phyloP scores from a whole-genome alignment of 2,797 vertebrate species.

The Darevskia nairensis region DNA sequence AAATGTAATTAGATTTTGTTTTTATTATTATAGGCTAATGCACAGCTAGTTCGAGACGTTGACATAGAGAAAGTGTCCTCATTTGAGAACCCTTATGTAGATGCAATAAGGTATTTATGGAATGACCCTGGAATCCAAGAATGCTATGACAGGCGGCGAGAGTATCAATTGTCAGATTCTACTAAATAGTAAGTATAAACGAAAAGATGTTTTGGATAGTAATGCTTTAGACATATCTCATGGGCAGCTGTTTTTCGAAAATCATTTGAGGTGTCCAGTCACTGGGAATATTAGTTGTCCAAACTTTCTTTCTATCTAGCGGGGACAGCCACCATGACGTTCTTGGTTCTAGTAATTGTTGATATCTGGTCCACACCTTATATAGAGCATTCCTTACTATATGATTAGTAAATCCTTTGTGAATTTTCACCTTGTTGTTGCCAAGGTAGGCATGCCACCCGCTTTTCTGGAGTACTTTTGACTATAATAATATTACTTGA shows the following conservation, averaged over 20 bases:
- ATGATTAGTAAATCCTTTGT: too few relatives aligned
- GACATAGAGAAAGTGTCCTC: conserved; percentile 90
- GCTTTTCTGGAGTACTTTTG: too few relatives aligned
- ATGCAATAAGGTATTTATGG: conserved; percentile 96
- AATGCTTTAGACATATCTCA: neutral
- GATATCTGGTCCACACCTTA: too few relatives aligned
- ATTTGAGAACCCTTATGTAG: conserved; percentile 90
- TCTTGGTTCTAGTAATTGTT: too few relatives aligned
- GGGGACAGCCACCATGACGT: too few relatives aligned
- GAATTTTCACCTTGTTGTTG: too few relatives aligned
- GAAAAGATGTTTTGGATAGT: neutral
- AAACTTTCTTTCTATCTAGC: neutral
- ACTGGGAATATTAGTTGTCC: neutral
- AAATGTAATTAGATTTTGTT: conserved; percentile 39
- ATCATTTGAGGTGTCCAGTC: neutral
- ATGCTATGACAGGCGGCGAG: conserved; percentile 92
- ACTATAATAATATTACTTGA: too few relatives aligned
- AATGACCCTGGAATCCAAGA: conserved; percentile 95
- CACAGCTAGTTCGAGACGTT: conserved; percentile 91
- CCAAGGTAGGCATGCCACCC: too few relatives aligned
- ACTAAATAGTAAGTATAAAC: conserved; percentile 93
- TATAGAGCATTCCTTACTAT: too few relatives aligned
- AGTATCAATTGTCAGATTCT: conserved; percentile 96
- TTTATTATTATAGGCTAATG: conserved; percentile 82
- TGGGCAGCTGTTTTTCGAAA: neutral